These are phyloP conservation scores for Euura lappo DNA, from an alignment of 1,140 invertebrate genomes.

Conservation along the genomic window DNA sequence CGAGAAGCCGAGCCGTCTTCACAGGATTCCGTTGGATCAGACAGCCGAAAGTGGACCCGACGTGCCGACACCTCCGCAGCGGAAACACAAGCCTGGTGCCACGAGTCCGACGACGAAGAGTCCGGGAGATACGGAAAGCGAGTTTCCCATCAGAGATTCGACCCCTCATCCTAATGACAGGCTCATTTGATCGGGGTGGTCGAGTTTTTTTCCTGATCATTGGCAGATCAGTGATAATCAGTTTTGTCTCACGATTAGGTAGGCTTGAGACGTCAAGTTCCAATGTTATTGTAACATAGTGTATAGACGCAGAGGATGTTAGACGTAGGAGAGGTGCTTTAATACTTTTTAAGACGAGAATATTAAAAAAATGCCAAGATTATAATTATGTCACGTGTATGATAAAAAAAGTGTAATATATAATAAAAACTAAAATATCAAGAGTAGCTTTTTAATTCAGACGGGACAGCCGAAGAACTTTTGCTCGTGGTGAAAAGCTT, in stretches of 20 bases:
- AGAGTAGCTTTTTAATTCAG: too few relatives aligned
- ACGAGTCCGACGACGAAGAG: not conserved
- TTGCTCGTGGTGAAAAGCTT: too few relatives aligned
- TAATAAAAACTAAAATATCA: not conserved
- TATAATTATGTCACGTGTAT: not conserved
- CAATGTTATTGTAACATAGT: slow-evolving; percentile 20
- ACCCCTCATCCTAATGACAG: slow-evolving; percentile 39
- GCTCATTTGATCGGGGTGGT: slow-evolving; percentile 40
- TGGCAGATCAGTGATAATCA: too few relatives aligned
- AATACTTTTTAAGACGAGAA: not conserved
- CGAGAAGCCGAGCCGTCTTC: slow-evolving; percentile 46
- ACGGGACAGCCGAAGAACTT: too few relatives aligned
- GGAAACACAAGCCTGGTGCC: slow-evolving; percentile 33
- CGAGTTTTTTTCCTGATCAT: too few relatives aligned
- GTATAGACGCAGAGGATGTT: slow-evolving; percentile 9
- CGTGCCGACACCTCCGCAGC: slow-evolving; percentile 48
- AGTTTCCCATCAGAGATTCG: slow-evolving; percentile 4
- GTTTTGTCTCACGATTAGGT: too few relatives aligned
- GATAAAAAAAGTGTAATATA: not conserved
- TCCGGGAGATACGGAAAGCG: not conserved
- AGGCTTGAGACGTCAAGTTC: not conserved
- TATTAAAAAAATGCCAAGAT: not conserved
- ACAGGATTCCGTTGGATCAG: slow-evolving; percentile 36
- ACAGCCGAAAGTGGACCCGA: slow-evolving; percentile 14
- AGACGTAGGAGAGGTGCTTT: not conserved